Conservation (phyloP, 2,797 vertebrate species). For the Poeciliopsis presidionis region DNA sequence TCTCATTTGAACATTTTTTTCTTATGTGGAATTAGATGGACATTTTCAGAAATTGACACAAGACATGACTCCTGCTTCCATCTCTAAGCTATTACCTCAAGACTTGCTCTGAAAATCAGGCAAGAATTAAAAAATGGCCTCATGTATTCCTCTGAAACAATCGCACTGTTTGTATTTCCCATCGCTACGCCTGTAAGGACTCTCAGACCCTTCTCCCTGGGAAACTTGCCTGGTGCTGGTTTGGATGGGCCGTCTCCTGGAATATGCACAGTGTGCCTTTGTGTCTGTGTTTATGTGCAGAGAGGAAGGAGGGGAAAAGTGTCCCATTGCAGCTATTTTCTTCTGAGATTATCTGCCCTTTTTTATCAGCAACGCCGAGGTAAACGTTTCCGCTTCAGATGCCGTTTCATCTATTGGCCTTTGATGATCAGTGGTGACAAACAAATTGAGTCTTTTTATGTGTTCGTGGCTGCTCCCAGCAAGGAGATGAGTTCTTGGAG, state of each 20-base stretch:
- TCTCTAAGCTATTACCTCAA: conserved; percentile 12
- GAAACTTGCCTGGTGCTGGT: conserved; percentile 50
- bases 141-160: conserved; percentile 46
- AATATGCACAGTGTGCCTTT: conserved; percentile 32
- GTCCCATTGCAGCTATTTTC: conserved; percentile 14
- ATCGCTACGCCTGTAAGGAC: conserved; percentile 39
- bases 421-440: conserved; percentile 1
- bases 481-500: conserved; percentile 37
- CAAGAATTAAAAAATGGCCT: conserved; percentile 23
- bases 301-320: conserved; percentile 35
- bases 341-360: conserved; percentile 43
- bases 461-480: conserved; percentile 6
- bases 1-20: neutral
- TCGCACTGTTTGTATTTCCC: conserved; percentile 34
- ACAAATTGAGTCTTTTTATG: conserved; percentile 26
- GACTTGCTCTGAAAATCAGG: conserved; percentile 11
- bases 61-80: conserved; percentile 1
- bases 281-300: conserved; percentile 38
- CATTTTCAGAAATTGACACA: neutral
- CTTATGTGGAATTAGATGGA: neutral
- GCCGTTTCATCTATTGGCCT: conserved; percentile 14
- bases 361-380: conserved; percentile 40
- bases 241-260: conserved; percentile 45
- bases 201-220: conserved; percentile 44
- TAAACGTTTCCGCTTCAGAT: conserved; percentile 56